Conservation (phyloP, 2,113 vertebrate species). For the Uria aalge region DNA sequence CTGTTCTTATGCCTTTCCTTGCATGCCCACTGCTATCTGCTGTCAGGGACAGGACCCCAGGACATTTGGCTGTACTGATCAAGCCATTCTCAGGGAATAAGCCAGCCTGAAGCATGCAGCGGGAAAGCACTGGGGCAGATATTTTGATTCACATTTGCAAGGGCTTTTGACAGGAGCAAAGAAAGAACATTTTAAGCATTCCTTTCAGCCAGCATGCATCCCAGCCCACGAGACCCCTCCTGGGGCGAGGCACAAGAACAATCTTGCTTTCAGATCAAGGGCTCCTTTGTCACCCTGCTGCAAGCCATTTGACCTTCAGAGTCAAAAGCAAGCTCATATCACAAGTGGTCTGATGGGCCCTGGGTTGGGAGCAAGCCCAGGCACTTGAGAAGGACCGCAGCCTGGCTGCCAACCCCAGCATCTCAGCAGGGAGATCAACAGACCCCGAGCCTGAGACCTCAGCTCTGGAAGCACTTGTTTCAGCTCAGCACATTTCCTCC, state of each 20-base stretch:
- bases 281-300: slow-evolving; percentile 51
- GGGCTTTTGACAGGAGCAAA: slow-evolving; percentile 44
- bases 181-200: slow-evolving; percentile 53
- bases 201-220: slow-evolving; percentile 18
- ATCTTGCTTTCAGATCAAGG: slow-evolving; percentile 37
- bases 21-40: background rate
- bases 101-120: background rate
- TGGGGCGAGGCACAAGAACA: slow-evolving; percentile 48
- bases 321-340: slow-evolving; percentile 34
- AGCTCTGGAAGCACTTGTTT: slow-evolving; percentile 1
- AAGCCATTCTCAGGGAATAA: background rate
- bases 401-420: background rate
- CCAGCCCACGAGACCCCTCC: background rate
- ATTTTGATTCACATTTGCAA: slow-evolving; percentile 39
- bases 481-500: slow-evolving; percentile 29
- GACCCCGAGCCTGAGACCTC: background rate
- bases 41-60: background rate
- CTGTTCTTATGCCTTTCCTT: background rate
- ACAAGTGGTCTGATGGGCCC: slow-evolving; percentile 13
- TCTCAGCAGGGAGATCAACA: slow-evolving; percentile 26
- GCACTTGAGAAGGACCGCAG: background rate
- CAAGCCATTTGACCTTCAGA: slow-evolving; percentile 61
- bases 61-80: background rate
- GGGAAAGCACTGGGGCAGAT: slow-evolving; percentile 1
- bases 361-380: slow-evolving; percentile 1